These are phyloP conservation scores for Oreochromis tanganicae DNA, from an alignment of 2,113 vertebrate genomes.

Conservation along the genomic window DNA sequence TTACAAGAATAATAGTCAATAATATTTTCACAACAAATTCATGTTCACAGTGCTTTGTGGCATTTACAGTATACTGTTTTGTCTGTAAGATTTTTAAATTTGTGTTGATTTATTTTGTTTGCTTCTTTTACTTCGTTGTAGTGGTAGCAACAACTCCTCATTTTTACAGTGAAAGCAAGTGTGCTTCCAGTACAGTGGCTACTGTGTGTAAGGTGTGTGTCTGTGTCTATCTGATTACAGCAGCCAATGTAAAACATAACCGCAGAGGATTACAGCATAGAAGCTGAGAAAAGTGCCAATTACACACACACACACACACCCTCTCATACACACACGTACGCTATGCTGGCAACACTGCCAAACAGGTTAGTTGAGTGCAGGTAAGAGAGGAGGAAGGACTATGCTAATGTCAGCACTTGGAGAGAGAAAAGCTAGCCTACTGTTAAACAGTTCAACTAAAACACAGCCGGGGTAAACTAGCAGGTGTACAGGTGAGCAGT, in stretches of 20 bases:
- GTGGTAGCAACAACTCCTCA: not conserved
- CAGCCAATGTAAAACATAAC: not conserved
- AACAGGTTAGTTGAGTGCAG: conserved; percentile 91
- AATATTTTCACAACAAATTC: not conserved
- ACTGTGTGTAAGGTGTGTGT: not conserved
- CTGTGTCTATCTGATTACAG: not conserved
- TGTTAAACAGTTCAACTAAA: not conserved
- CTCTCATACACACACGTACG: not conserved
- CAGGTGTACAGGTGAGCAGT: conserved; percentile 14
- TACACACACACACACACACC: not conserved
- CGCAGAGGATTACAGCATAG: not conserved
- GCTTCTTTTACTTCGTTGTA: not conserved
- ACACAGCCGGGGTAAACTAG: not conserved
- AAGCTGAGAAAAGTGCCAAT: not conserved
- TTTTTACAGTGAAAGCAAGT: not conserved
- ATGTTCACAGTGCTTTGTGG: not conserved
- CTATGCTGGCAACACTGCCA: conserved; percentile 45
- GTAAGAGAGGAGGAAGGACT: conserved; percentile 65
- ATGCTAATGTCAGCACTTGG: conserved; percentile 44
- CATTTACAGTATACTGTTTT: not conserved
- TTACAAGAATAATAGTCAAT: not conserved
- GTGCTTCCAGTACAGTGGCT: not conserved
- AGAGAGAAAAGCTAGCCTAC: not conserved
- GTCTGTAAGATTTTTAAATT: not conserved
- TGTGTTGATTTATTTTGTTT: not conserved